Evolutionary conservation across 2,113 vertebrate species (phyloP), one percentile per base, ranked within the genome.

Genomic region (Crotalus helleri): DNA sequence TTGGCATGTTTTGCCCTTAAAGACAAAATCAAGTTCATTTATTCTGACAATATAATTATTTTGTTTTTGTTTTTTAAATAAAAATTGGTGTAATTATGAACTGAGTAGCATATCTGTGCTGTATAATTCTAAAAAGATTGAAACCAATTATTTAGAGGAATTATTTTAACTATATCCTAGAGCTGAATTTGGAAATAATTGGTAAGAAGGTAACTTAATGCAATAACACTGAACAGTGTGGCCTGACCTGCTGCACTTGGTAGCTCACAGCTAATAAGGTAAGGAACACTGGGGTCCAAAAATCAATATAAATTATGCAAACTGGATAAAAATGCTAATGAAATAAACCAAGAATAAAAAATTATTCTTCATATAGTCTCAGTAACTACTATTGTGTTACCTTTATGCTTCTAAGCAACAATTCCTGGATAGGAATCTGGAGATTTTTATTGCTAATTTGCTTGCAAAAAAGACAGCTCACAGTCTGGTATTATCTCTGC

Each of bases 131-230:
- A 29, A 90, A 94, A 94, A 92, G 5, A 24, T 49, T 94, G 74
- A 57, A 92, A 94, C 87, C 94, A 95, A 88, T 33, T 93, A 49
- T 93, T 94, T 93, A 91, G 89, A 95, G n/a, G 69, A 64, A 92
- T 93, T 93, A 86, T 81, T 59, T 89, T 90, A 90, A 87, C 53
- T n/a, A 91, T 44, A 39, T 92, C 88, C 93, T 94, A 86, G 94
- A 94, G 54, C 51, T 3, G 93, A 86, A 91, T 88, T 90, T 95
- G 74, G 93, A 95, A 93, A 90, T 88, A 93, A 89, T 85, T 90
- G 21, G 89, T 93, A 88, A 87, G 95, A 92, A 61, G 23, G 89
- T 53, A 89, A 44, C 94, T 93, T 93, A 81, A 29, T 93, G 89
- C 91, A 55, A 49, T 93, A 74, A 94, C 13, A 49, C 0, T 61